A percentile compares a stretch with the other conserved stretches of the same genome.
Conservation (phyloP, 2,113 vertebrate species). For the Scopus umbretta region DNA sequence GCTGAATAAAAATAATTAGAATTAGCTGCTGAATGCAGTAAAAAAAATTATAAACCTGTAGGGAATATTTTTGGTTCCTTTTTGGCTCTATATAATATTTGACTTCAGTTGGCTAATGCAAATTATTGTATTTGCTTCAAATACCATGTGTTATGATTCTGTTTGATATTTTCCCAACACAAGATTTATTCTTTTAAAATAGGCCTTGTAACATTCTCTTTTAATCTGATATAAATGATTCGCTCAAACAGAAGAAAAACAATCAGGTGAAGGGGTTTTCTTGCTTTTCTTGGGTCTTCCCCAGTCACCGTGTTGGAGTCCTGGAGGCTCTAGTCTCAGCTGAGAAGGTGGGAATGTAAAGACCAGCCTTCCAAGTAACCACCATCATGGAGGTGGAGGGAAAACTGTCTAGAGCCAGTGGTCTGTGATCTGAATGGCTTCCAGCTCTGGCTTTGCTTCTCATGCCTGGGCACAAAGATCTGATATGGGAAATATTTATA, state of each 20-base stretch:
- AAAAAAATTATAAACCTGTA: neutral
- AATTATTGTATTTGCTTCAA: neutral
- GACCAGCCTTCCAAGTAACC: neutral
- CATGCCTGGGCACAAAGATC: neutral
- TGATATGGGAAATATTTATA: neutral
- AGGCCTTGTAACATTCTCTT: neutral
- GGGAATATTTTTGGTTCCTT: neutral
- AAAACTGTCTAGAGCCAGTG: neutral
- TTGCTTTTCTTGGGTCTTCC: neutral
- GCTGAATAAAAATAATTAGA: neutral
- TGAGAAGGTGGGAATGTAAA: neutral
- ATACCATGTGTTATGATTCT: neutral
- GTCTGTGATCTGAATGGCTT: neutral
- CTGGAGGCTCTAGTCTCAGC: neutral
- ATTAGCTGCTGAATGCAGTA: neutral
- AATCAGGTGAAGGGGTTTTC: neutral
- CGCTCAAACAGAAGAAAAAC: neutral
- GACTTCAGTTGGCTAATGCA: neutral
- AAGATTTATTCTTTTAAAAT: neutral
- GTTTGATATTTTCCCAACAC: neutral
- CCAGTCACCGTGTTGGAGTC: neutral
- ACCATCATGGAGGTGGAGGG: fast-evolving
- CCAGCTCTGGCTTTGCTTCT: neutral
- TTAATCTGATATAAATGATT: neutral
- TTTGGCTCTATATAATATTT: neutral